phyloP scores from a whole-genome alignment of 2,888 invertebrate genomes.

The Acanthoscelides obtectus region DNA sequence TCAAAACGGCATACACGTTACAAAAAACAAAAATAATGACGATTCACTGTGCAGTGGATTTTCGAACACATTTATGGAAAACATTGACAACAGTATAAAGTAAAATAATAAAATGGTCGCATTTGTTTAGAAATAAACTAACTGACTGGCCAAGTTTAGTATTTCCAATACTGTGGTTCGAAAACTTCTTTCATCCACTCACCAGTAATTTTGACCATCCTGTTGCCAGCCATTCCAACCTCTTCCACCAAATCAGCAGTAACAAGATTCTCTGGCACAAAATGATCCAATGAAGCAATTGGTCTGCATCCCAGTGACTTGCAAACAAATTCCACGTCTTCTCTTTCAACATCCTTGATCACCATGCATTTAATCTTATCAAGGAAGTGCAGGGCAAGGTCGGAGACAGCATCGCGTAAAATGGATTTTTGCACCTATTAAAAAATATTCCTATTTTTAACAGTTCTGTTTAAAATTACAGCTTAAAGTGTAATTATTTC shows the following conservation, averaged over 20 bases:
- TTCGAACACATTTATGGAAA: too few species aligned
- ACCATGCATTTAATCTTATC: slow-evolving; percentile 99
- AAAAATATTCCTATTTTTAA: slow-evolving; percentile 5
- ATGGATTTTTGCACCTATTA: slow-evolving; percentile 61
- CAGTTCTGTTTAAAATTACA: too few species aligned
- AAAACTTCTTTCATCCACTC: slow-evolving; percentile 8
- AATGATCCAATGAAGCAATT: slow-evolving; percentile 98
- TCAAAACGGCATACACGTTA: too few species aligned
- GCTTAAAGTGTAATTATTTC: too few species aligned
- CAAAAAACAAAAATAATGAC: too few species aligned
- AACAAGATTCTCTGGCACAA: slow-evolving; percentile 86
- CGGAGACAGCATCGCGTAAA: slow-evolving; percentile 91
- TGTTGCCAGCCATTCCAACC: slow-evolving; percentile 79
- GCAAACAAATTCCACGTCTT: slow-evolving; percentile 96
- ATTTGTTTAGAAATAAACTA: too few species aligned
- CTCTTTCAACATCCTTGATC: slow-evolving; percentile 95
- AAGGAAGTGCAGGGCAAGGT: slow-evolving; percentile 94
- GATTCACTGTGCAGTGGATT: too few species aligned
- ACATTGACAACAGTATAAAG: too few species aligned
- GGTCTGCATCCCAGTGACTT: slow-evolving; percentile 92
- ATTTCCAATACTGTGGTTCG: not conserved
- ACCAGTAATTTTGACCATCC: slow-evolving; percentile 72
- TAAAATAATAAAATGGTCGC: too few species aligned
- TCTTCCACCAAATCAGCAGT: slow-evolving; percentile 94
- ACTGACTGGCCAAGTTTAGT: too few species aligned